Evolutionary conservation across 2,797 vertebrate species (phyloP).

Genomic region (Dendrocincla tyrannina): DNA sequence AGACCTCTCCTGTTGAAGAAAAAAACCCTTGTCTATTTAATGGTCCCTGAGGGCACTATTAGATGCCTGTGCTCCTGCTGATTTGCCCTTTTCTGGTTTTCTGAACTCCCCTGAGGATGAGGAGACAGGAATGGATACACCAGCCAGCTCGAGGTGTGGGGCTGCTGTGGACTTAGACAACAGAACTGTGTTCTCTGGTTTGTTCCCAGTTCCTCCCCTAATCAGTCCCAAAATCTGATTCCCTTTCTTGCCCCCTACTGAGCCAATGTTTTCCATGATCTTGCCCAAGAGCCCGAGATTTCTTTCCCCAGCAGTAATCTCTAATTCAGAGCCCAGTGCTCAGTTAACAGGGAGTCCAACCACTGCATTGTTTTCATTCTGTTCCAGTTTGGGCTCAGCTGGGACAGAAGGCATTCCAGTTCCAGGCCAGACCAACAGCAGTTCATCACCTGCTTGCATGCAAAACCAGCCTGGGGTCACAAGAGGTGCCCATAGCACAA

Average conservation of each 20-base stretch:
- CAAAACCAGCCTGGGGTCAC: neutral
- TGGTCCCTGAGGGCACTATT: neutral
- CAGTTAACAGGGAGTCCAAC: constrained; percentile 45
- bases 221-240: neutral
- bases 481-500: neutral
- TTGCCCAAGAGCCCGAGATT: constrained; percentile 13
- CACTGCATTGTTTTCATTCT: constrained; percentile 55
- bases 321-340: constrained; percentile 25
- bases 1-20: neutral
- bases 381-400: constrained; percentile 36
- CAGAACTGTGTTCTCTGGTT: neutral
- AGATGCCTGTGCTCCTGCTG: neutral
- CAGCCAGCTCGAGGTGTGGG: neutral
- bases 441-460: neutral
- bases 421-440: neutral
- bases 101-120: neutral
- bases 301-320: neutral
- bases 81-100: neutral
- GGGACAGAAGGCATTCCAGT: neutral
- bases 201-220: neutral
- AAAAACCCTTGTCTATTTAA: neutral
- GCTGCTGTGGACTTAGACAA: neutral
- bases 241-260: neutral
- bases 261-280: neutral
- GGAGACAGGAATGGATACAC: neutral